Evolutionary conservation across 2,888 invertebrate genomes (phyloP), one percentile per base, ranked within the genome.

Genomic region (Phrixothrix hirtus): DNA sequence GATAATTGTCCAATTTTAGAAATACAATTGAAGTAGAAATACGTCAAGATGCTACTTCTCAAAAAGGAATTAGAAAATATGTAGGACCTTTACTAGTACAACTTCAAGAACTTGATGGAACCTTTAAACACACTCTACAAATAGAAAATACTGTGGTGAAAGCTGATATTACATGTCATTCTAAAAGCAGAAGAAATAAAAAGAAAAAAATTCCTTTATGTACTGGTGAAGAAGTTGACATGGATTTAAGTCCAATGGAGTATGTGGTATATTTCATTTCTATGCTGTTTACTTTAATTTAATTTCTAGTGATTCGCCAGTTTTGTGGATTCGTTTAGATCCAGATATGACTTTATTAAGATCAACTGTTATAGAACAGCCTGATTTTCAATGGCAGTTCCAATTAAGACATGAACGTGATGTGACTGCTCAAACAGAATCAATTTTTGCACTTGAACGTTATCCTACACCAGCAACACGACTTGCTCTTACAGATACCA

Each of bases 301-400:
- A 32, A 9, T 2, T 34, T 16, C 9, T n/a, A 93, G 93, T 66
- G 99, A 99, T 73, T 99, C 98, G 0, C 99, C 99, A 0, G 96
- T 99, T 7, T 77, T 99, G 25, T 99, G 99, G 99, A 91, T 99
- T 63, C 84, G 95, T 4, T 76, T 95, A 10, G 95, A 95, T 77
- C 95, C 95, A 0, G 94, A 95, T 68, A 94, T 95, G 90, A 92
- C 92, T 0, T 78, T 95, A 1, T 79, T 95, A 60, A 84, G 95
- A 1, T 86, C 89, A 55, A 87, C 90, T 1, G 86, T 89, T 52
- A 92, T 95, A 66, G 92, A 95, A 60, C 97, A 98, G 74, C 95
- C 96, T 0, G 97, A 98, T 80, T 97, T 95, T 78, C 97, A 99
- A 75, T 99, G 98, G 98, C 98, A 98, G 76, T 98, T 93, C 77